These are phyloP conservation scores for Penaeus monodon DNA, from an alignment of 2,888 invertebrate species.

Conservation along the genomic window DNA sequence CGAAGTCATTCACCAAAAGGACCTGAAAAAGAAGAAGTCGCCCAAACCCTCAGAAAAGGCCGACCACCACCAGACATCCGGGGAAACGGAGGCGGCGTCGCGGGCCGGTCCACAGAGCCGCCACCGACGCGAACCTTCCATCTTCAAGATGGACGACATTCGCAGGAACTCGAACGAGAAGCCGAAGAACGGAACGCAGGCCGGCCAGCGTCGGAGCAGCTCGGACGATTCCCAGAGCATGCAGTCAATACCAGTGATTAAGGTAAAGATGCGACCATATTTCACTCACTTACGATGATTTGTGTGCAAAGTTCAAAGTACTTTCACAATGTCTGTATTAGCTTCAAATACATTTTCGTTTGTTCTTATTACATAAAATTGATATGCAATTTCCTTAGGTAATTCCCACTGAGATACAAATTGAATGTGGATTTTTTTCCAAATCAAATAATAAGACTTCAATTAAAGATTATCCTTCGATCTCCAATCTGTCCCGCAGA, in stretches of 20 bases:
- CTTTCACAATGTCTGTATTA: neutral
- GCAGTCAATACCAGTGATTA: conserved; percentile 64
- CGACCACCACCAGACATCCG: neutral
- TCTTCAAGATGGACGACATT: conserved; percentile 49
- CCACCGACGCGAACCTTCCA: conserved; percentile 43
- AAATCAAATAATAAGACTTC: neutral
- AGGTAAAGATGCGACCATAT: conserved; percentile 20
- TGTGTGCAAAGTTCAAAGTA: neutral
- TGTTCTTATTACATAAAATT: no score
- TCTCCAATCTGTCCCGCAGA: conserved; percentile 33
- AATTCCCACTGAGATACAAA: no score
- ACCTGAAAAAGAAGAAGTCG: conserved; percentile 19
- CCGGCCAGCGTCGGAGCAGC: conserved; percentile 39
- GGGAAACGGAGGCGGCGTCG: conserved; percentile 24
- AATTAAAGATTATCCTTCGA: neutral
- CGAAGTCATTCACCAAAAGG: conserved; percentile 20
- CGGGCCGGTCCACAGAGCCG: neutral
- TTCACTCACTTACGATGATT: neutral
- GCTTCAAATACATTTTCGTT: no score
- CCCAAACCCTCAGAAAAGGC: neutral
- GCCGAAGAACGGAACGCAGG: neutral
- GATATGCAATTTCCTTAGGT: no score
- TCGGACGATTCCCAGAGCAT: conserved; percentile 54
- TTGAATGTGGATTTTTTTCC: no score
- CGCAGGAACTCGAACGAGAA: conserved; percentile 20